Evolutionary conservation across 2,797 vertebrate species (phyloP), one percentile per base, ranked within the genome.

Genomic region (Salmo trutta): DNA sequence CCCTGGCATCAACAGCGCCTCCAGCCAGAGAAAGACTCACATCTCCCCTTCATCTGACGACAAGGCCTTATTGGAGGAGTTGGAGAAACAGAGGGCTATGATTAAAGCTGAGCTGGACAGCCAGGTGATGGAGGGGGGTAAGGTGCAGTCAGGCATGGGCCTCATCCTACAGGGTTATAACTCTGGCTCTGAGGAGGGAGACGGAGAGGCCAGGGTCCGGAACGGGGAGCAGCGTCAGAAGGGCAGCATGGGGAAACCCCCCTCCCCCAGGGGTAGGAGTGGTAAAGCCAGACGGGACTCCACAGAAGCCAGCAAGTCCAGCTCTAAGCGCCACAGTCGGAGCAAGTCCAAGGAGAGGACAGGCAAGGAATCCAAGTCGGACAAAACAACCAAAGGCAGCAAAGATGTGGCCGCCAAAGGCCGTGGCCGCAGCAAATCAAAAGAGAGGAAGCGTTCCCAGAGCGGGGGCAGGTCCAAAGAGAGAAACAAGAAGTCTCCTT

Each of bases 21-120:
- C 90, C 14, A 41, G 81, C 79, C 86, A 90, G 76, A 89, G 47
- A 73, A 94, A 92, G 77, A 47, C 84, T 0, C 93, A 92, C 8
- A 91, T 85, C 8, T 93, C 92, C 36, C 91, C 91, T 19, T 91
- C 93, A 36, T 92, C 92, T 33, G 94, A 99, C 78, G 98, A 99
- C 90, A 92, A 96, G 88, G 97, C 98, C 76, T 88, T 98, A 87
- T 91, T 99, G 83, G 98, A 99, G 94, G 98, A 99, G 84, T 91
- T 99, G 86, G 98, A 99, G 87, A 99, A 99, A 85, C 98, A 99
- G 94, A 94, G 98, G 92, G 98, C 98, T 19, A 91, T 99, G 91
- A 96, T 99, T 85, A 99, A 99, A 96, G 98, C 98, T 59, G 98
- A 99, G 92, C 95, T 99, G 88, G 98, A 99, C 92, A 99, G 97